Evolutionary conservation across 35 echinoderm and acorn worm genomes (phyloP).

Genomic region (Apostichopus parvimensis): DNA sequence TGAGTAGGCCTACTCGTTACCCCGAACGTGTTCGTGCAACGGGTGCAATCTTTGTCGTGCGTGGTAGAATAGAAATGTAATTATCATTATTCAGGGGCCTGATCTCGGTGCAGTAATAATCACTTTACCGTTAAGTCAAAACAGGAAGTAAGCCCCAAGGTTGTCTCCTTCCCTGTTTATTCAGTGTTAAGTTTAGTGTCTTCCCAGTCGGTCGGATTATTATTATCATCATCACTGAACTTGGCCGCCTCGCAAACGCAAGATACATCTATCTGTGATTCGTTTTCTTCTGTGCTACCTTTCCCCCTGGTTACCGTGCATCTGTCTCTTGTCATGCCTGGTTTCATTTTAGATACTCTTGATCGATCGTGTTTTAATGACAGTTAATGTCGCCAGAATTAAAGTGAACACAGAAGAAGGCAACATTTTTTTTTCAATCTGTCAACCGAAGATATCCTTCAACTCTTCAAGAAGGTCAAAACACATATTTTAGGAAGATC

Average conservation of each 20-base stretch:
- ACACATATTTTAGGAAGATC: no score
- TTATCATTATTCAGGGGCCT: neutral
- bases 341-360: neutral
- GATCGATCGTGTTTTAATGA: no score
- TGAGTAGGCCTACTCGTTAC: no score
- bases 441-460: no score
- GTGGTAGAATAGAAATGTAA: neutral
- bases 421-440: no score
- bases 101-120: neutral
- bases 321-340: neutral
- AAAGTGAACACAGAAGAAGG: no score
- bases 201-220: neutral
- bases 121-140: conserved; percentile 28
- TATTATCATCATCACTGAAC: neutral
- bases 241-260: neutral
- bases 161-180: conserved; percentile 41
- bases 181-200: neutral
- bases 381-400: no score
- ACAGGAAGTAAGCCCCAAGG: conserved; percentile 22
- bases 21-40: no score
- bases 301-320: neutral
- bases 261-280: neutral
- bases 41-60: no score
- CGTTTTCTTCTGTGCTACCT: neutral
- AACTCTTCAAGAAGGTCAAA: no score